Percentiles rank a stretch among this genome's conserved stretches.
These are phyloP conservation scores for Micropterix aruncella DNA, from an alignment of 2,888 invertebrate species.

Conservation along the genomic window DNA sequence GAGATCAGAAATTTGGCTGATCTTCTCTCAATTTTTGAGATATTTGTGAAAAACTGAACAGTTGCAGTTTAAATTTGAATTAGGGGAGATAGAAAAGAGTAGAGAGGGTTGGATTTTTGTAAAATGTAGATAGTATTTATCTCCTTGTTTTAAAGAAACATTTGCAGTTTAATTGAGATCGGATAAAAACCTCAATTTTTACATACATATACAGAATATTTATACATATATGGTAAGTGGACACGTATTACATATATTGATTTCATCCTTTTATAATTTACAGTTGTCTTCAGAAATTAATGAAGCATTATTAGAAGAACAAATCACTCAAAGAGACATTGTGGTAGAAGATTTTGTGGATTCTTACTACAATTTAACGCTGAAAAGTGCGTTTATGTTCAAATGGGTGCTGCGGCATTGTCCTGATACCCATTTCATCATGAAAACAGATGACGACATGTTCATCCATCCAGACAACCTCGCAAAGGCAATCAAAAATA, in stretches of 20 bases:
- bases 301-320: conserved; percentile 15
- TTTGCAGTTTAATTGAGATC: too few species aligned
- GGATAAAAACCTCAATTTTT: too few species aligned
- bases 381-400: conserved; percentile 50
- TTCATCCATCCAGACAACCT: conserved; percentile 41
- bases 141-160: too few species aligned
- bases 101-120: too few species aligned
- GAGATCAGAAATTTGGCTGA: too few species aligned
- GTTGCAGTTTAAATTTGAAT: too few species aligned
- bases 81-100: too few species aligned
- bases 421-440: conserved; percentile 31
- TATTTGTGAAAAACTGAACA: too few species aligned
- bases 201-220: too few species aligned
- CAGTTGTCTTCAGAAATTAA: conserved; percentile 13
- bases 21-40: too few species aligned
- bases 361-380: conserved; percentile 50
- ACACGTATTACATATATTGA: neutral
- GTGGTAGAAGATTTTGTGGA: conserved; percentile 47
- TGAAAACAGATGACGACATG: conserved; percentile 51
- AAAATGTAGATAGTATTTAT: too few species aligned
- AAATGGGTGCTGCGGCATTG: conserved; percentile 43
- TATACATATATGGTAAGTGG: too few species aligned
- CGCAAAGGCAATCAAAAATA: conserved; percentile 17
- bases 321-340: conserved; percentile 39
- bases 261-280: neutral